These are phyloP conservation scores for Python bivittatus DNA, from an alignment of 2,113 vertebrate species.

Conservation along the genomic window DNA sequence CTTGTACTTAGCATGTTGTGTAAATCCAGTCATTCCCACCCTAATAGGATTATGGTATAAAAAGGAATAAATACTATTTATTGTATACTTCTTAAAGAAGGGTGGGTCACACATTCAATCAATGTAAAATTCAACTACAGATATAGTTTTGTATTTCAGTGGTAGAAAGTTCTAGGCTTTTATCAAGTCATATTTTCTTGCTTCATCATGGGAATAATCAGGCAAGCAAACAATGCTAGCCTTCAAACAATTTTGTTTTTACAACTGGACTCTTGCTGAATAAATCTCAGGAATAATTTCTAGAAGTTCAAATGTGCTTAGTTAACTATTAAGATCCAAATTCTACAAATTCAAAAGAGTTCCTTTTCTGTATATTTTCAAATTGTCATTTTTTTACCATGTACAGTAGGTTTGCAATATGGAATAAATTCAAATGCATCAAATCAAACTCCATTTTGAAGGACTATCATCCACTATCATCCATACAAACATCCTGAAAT, in stretches of 20 bases:
- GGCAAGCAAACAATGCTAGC: not conserved
- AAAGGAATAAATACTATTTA: not conserved
- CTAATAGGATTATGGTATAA: not conserved
- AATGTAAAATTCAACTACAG: not conserved
- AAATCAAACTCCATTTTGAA: not conserved
- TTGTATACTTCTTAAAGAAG: not conserved
- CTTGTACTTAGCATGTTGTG: not conserved
- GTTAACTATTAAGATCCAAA: not conserved
- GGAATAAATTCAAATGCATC: not conserved
- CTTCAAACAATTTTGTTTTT: not conserved
- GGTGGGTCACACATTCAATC: not conserved
- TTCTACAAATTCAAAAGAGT: not conserved
- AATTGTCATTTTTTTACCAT: not conserved
- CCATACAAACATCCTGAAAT: not conserved
- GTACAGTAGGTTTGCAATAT: not conserved
- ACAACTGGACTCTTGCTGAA: not conserved
- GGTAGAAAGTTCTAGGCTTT: not conserved
- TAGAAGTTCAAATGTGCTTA: not conserved
- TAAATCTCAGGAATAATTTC: not conserved
- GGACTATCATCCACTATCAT: not conserved
- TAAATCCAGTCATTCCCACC: not conserved
- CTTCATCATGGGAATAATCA: not conserved
- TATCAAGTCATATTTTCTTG: not conserved
- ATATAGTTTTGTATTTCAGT: not conserved
- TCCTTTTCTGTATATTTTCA: not conserved